Evolutionary conservation across 2,888 invertebrate genomes (phyloP).

Genomic region (Tetramorium bicarinatum): DNA sequence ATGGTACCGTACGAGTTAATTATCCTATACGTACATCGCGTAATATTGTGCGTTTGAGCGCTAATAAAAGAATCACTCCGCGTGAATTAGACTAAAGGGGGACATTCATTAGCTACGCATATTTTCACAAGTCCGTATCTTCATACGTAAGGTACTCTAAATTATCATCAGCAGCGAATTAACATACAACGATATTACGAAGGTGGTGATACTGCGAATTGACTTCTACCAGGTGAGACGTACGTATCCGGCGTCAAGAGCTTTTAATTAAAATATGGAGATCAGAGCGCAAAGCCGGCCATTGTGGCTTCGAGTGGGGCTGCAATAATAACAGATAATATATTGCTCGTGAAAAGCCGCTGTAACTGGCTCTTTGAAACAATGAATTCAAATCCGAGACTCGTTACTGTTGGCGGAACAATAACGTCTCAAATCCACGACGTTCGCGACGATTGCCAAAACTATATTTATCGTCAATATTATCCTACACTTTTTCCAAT

Average conservation of each 20-base stretch:
- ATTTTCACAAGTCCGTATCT: not conserved
- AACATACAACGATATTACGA: conserved; percentile 27
- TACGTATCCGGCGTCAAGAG: conserved; percentile 71
- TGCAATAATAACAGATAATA: conserved; percentile 85
- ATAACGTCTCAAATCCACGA: conserved; percentile 75
- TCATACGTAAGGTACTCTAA: not conserved
- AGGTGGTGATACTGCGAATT: conserved; percentile 64
- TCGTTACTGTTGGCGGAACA: conserved; percentile 78
- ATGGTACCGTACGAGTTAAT: too few species aligned
- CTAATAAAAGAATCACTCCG: conserved; percentile 10
- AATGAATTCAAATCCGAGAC: conserved; percentile 82
- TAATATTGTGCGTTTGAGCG: not conserved
- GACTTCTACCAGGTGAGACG: conserved; percentile 61
- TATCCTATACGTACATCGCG: too few species aligned
- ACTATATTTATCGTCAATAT: conserved; percentile 55
- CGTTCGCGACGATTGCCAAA: conserved; percentile 45
- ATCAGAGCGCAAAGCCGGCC: conserved; percentile 82
- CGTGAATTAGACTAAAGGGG: not conserved
- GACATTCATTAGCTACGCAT: not conserved
- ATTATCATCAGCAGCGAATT: conserved; percentile 16
- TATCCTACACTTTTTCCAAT: conserved; percentile 32
- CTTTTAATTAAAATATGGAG: conserved; percentile 86
- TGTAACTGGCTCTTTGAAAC: conserved; percentile 79
- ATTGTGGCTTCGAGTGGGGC: conserved; percentile 81
- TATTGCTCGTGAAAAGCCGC: conserved; percentile 78